Percentiles rank a stretch among this genome's conserved stretches.
phyloP scores from a whole-genome alignment of 2,113 vertebrate genomes.

The Hippopotamus amphibius region DNA sequence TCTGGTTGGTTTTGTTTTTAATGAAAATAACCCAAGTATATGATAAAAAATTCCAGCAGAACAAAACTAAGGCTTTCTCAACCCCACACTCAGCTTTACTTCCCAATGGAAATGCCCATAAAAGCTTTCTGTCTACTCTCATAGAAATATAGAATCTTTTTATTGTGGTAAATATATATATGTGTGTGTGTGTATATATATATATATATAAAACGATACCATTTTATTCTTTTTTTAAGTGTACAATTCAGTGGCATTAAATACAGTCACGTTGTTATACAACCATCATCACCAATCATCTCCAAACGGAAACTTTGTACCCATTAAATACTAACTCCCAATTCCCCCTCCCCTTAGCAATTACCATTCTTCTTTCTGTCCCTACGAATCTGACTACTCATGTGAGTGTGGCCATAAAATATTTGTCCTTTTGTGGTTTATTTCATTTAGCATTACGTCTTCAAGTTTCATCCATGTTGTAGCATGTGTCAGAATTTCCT shows the following conservation, averaged over 20 bases:
- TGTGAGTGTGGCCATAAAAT: background rate
- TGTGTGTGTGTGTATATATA: background rate
- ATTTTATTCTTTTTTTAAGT: background rate
- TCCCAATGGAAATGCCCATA: constrained; percentile 45
- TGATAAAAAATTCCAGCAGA: background rate
- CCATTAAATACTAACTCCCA: background rate
- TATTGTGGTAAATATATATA: background rate
- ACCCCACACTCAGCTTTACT: constrained; percentile 8
- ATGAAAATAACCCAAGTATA: constrained; percentile 36
- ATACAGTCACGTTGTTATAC: background rate
- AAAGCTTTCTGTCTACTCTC: constrained; percentile 25
- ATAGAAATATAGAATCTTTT: constrained; percentile 12
- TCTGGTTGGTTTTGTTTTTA: constrained; percentile 54
- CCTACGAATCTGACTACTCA: background rate
- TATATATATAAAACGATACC: background rate
- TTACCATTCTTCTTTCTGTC: background rate
- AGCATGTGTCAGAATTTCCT: background rate
- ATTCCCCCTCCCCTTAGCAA: background rate
- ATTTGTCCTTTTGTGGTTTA: constrained; percentile 15
- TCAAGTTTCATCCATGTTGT: background rate
- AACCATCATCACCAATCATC: background rate
- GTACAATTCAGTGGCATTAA: background rate
- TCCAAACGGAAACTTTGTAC: background rate
- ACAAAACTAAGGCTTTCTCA: constrained; percentile 50
- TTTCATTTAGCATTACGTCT: background rate